Conservation (phyloP, 1,140 invertebrate species). For the Orchesella cincta region DNA sequence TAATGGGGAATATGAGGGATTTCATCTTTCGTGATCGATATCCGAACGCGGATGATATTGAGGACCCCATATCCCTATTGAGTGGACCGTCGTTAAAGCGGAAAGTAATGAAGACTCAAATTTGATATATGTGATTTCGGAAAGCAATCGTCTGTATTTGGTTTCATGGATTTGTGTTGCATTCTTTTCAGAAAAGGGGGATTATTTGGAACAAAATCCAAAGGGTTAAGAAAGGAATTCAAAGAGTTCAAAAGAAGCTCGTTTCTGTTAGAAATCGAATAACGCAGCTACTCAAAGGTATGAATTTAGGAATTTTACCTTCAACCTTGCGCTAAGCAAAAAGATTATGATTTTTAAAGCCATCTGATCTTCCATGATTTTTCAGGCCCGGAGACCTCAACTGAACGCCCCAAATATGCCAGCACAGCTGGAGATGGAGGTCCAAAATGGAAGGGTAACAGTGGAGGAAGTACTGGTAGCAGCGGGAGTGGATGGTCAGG, state of each 20-base stretch:
- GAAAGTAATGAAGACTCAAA: background rate
- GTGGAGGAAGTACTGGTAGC: background rate
- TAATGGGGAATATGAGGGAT: background rate
- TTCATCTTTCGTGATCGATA: background rate
- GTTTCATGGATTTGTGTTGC: no score
- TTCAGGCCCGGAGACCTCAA: background rate
- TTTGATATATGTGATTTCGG: no score
- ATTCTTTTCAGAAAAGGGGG: background rate
- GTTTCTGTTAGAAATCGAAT: background rate
- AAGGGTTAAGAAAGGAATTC: slow-evolving; percentile 16
- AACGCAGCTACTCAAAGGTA: background rate
- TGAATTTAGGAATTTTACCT: background rate
- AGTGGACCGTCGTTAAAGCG: background rate
- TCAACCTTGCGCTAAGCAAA: background rate
- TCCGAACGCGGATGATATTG: background rate
- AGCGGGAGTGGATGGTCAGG: background rate
- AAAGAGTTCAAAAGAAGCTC: background rate
- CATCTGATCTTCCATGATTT: no score
- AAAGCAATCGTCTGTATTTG: no score
- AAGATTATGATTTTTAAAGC: background rate
- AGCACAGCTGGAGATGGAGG: slow-evolving; percentile 6
- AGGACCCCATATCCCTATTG: background rate
- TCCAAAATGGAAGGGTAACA: background rate
- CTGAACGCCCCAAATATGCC: background rate
- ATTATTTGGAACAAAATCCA: slow-evolving; percentile 20